These are phyloP conservation scores for Drosophila setosimentum DNA, from an alignment of 2,888 invertebrate species.

Conservation along the genomic window DNA sequence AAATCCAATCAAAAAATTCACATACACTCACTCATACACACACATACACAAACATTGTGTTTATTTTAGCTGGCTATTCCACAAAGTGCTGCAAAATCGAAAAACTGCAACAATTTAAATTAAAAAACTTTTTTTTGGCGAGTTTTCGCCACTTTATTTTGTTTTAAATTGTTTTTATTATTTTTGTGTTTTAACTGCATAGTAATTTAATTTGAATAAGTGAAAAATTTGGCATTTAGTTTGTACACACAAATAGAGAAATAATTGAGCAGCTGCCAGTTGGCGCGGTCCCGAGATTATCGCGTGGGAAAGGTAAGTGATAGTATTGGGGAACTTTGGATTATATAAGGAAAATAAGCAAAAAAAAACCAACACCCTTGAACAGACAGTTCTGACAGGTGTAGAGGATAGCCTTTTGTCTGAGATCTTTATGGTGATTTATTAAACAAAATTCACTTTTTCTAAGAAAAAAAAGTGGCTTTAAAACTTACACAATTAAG, in stretches of 20 bases:
- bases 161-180: background rate
- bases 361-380: background rate
- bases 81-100: constrained; percentile 38
- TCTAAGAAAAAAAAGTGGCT: background rate
- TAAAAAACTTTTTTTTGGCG: constrained; percentile 37
- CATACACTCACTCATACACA: constrained; percentile 14
- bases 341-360: background rate
- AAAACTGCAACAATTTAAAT: constrained; percentile 27
- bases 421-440: background rate
- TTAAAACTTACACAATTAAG: background rate
- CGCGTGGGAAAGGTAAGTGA: constrained; percentile 70
- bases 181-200: constrained; percentile 22
- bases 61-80: background rate
- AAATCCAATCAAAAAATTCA: constrained; percentile 55
- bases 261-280: constrained; percentile 65
- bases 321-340: constrained; percentile 15
- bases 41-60: background rate
- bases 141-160: background rate
- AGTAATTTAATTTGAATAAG: constrained; percentile 53
- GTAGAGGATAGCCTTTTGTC: background rate
- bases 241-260: constrained; percentile 20
- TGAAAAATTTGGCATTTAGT: constrained; percentile 31
- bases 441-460: background rate
- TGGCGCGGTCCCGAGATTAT: constrained; percentile 29
- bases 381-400: background rate